Percentiles rank a stretch among this genome's conserved stretches.
Evolutionary conservation across 2,113 vertebrate genomes (phyloP).

Genomic region (Chlamydotis undulata): DNA sequence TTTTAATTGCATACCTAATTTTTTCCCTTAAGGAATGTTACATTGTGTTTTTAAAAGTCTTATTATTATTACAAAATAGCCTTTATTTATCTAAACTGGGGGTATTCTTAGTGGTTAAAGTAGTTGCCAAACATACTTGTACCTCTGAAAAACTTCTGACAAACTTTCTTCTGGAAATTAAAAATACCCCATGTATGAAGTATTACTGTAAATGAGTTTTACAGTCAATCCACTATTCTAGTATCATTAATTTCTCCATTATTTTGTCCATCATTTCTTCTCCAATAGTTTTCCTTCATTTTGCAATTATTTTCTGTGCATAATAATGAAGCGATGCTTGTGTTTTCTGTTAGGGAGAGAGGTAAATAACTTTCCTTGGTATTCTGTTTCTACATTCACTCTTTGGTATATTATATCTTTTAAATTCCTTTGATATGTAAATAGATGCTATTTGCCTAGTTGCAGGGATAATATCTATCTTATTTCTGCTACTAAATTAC

Average conservation of each 20-base stretch:
- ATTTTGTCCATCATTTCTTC: background rate
- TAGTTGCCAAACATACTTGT: background rate
- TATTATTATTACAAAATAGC: background rate
- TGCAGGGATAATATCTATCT: background rate
- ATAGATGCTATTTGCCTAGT: background rate
- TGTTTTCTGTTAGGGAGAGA: background rate
- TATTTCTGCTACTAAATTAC: background rate
- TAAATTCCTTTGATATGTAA: background rate
- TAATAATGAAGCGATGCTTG: background rate
- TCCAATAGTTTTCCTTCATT: background rate
- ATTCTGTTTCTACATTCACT: background rate
- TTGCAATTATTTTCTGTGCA: background rate
- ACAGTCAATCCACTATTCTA: background rate
- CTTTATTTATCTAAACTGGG: background rate
- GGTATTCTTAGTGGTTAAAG: background rate
- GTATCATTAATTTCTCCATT: background rate
- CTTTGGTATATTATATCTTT: background rate
- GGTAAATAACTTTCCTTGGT: background rate
- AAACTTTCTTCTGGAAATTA: background rate
- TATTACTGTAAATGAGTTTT: background rate
- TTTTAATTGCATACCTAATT: background rate
- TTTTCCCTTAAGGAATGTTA: background rate
- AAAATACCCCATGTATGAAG: accelerated
- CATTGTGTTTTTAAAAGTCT: background rate
- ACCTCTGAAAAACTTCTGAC: background rate